Conservation (phyloP, 92 coral and sea anemone genomes). For the Phenganax marumi region DNA sequence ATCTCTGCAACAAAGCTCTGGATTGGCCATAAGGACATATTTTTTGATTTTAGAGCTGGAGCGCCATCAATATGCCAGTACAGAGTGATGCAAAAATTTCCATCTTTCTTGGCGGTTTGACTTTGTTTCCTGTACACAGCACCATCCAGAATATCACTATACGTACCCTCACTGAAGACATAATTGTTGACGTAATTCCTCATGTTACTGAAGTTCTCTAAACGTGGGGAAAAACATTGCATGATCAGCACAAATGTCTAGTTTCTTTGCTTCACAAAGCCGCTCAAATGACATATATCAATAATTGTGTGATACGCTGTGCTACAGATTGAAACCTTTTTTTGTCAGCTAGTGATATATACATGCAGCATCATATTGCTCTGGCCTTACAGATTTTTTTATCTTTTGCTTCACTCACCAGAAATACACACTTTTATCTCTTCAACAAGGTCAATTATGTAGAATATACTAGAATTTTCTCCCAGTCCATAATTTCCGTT, state of each 20-base stretch:
- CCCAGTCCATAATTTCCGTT: constrained; percentile 20
- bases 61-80: constrained; percentile 79
- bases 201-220: constrained; percentile 23
- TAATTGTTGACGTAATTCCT: background rate
- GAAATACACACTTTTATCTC: constrained; percentile 40
- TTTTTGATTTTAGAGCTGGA: constrained; percentile 64
- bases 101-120: constrained; percentile 44
- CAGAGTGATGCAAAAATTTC: constrained; percentile 57
- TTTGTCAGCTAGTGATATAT: background rate
- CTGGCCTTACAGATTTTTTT: background rate
- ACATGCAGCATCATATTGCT: too few relatives aligned
- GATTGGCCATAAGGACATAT: constrained; percentile 65
- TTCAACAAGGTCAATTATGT: constrained; percentile 44
- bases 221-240: background rate
- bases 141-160: background rate
- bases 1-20: constrained; percentile 71
- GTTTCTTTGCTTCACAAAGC: too few relatives aligned
- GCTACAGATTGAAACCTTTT: background rate
- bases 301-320: background rate
- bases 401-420: constrained; percentile 23
- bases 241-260: background rate
- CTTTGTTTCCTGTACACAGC: too few relatives aligned
- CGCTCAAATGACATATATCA: background rate
- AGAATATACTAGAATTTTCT: constrained; percentile 36
- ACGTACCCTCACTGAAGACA: constrained; percentile 1